Evolutionary conservation across 2,888 invertebrate genomes (phyloP), one percentile per base, ranked within the genome.

Genomic region (Hypercompe scribonia): DNA sequence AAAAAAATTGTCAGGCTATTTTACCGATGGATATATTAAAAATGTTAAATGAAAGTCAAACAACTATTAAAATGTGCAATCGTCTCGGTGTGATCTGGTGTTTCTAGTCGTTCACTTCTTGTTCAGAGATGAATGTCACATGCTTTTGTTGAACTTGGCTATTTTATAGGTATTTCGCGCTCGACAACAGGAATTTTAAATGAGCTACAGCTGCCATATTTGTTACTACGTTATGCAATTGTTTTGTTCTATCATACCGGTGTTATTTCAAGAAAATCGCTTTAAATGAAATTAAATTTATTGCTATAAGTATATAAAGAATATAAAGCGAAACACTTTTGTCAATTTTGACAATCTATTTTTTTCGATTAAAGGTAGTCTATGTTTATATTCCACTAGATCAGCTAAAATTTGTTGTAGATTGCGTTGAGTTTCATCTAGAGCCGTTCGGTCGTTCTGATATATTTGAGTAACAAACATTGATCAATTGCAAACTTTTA

Each of bases 111-210:
- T 87, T 83, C 83, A 86, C 79, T 81, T 77, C 84, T 85, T 83
- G 84, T 85, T 86, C 81, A 81, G 77, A 86, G 84, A 89, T 88
- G 82, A 88, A 87, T 89, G 90, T 86, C 85, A 86, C 81, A 77
- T 76, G 83, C 83, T 83, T 83, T 84, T 54, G 84, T 80, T 80
- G 70, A 73, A 74, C 78, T 74, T 73, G 77, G 81, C 78, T 83
- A 78, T 87, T 87, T 86, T 85, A 86, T 79, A 85, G 75, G 84
- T 87, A 90, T 90, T 90, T 90, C 86, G 86, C 89, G 87, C 84
- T 88, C 80, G 78, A 73, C 69, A 74, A 80, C 76, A 61, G 92
- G 92, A 90, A 92, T 92, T 90, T 89, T 88, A 84, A 88, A 91
- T 91, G 91, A 91, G 90, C 84, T 84, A 78, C 78, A 82, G 76